Conservation (phyloP, 2,113 vertebrate genomes). For the Festucalex cinctus region DNA sequence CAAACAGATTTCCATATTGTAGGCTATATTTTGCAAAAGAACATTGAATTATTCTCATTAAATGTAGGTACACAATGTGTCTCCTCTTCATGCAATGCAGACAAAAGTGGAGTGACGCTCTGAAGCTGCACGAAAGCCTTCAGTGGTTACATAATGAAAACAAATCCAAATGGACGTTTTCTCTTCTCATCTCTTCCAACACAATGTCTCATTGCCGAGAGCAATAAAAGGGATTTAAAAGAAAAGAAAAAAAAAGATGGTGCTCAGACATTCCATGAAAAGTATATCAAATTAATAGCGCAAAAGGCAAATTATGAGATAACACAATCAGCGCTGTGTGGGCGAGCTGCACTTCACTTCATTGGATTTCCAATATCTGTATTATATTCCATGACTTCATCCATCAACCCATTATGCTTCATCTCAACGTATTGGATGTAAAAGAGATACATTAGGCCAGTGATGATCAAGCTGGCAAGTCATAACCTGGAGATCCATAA, state of each 20-base stretch:
- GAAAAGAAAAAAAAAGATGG: not conserved
- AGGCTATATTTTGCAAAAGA: not conserved
- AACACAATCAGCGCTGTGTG: not conserved
- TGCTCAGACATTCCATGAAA: not conserved
- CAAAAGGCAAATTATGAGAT: not conserved
- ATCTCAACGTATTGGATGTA: no score
- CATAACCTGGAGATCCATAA: no score
- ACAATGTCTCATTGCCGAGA: conserved; percentile 1
- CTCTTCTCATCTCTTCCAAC: not conserved
- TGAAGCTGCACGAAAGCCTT: conserved; percentile 10
- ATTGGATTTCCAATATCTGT: not conserved
- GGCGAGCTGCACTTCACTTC: not conserved
- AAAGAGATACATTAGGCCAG: no score
- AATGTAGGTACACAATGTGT: not conserved
- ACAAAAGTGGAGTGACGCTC: conserved; percentile 10
- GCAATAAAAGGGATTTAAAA: not conserved
- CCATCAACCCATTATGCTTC: not conserved
- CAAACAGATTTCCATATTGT: not conserved
- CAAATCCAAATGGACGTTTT: not conserved
- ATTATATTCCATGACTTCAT: not conserved
- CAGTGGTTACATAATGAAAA: conserved; percentile 22
- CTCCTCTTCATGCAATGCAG: conserved; percentile 10
- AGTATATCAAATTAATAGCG: not conserved
- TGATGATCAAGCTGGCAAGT: no score
- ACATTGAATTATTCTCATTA: not conserved